Conservation (phyloP, 2,888 invertebrate genomes). For the Tinea pellionella region DNA sequence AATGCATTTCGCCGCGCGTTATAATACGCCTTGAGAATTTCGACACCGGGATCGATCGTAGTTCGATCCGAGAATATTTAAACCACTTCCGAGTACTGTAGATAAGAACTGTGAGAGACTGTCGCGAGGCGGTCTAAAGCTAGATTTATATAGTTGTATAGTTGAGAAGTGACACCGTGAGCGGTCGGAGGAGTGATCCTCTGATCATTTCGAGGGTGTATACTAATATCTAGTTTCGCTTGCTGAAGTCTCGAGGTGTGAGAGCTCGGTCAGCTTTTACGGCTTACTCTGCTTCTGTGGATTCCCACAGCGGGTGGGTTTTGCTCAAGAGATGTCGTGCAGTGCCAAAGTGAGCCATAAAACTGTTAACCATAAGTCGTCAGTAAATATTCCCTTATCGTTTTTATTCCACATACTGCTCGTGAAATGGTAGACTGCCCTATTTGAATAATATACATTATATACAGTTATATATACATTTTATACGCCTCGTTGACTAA, state of each 20-base stretch:
- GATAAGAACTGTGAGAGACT: slow-evolving; percentile 6
- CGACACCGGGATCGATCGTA: slow-evolving; percentile 15
- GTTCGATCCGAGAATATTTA: not conserved
- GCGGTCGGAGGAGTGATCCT: slow-evolving; percentile 22
- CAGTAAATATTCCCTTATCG: slow-evolving; percentile 53
- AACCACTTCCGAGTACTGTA: slow-evolving; percentile 1
- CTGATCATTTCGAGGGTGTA: slow-evolving; percentile 7
- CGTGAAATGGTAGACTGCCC: slow-evolving; percentile 59
- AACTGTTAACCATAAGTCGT: slow-evolving; percentile 39
- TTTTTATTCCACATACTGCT: slow-evolving; percentile 51
- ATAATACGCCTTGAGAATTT: slow-evolving; percentile 39
- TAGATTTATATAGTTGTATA: not conserved
- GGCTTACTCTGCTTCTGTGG: slow-evolving; percentile 64
- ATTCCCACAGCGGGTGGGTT: slow-evolving; percentile 25
- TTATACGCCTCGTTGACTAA: not conserved
- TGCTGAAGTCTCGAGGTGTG: not conserved
- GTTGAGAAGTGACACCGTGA: slow-evolving; percentile 21
- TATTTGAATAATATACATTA: not conserved
- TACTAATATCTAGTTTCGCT: slow-evolving; percentile 11
- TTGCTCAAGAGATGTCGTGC: slow-evolving; percentile 24
- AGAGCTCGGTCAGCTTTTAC: slow-evolving; percentile 48
- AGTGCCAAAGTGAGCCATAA: slow-evolving; percentile 68
- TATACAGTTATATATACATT: not conserved
- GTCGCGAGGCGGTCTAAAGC: not conserved
- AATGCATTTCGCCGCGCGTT: slow-evolving; percentile 41